These are phyloP conservation scores for Phaonia tiefii DNA, from an alignment of 2,888 invertebrate genomes.

Conservation along the genomic window DNA sequence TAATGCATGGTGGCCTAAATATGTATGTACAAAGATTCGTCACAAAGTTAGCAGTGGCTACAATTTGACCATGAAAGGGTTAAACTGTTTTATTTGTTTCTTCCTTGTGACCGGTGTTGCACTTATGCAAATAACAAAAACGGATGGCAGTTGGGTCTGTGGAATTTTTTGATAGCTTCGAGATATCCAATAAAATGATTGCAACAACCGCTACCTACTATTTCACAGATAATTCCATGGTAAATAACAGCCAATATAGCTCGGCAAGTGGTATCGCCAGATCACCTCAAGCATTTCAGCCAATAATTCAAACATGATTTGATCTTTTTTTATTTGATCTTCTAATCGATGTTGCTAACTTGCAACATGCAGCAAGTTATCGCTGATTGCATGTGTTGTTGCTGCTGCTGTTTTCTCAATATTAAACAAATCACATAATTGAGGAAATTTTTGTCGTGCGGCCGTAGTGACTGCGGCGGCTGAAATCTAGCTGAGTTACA, in stretches of 20 bases:
- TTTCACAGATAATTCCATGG: neutral
- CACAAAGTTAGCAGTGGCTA: no score
- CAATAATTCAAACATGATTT: slow-evolving; percentile 44
- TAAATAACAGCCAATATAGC: neutral
- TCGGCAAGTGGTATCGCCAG: slow-evolving; percentile 31
- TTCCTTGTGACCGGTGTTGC: neutral
- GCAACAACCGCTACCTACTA: neutral
- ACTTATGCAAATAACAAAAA: neutral
- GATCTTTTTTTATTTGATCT: slow-evolving; percentile 33
- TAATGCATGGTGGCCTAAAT: no score
- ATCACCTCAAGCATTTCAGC: slow-evolving; percentile 38
- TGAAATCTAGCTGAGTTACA: neutral
- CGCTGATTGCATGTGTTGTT: slow-evolving; percentile 9
- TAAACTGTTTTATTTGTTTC: no score
- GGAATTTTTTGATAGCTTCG: neutral
- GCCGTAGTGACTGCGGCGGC: neutral
- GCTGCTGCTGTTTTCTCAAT: slow-evolving; percentile 7
- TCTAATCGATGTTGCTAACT: slow-evolving; percentile 30
- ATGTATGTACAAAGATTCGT: no score
- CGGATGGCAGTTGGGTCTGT: neutral
- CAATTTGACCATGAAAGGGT: no score
- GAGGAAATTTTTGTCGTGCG: slow-evolving; percentile 33
- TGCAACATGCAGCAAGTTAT: slow-evolving; percentile 31
- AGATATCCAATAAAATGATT: no score
- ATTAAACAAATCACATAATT: slow-evolving; percentile 23